These are phyloP conservation scores for Scalopus aquaticus DNA, from an alignment of 2,113 vertebrate species.

Conservation along the genomic window DNA sequence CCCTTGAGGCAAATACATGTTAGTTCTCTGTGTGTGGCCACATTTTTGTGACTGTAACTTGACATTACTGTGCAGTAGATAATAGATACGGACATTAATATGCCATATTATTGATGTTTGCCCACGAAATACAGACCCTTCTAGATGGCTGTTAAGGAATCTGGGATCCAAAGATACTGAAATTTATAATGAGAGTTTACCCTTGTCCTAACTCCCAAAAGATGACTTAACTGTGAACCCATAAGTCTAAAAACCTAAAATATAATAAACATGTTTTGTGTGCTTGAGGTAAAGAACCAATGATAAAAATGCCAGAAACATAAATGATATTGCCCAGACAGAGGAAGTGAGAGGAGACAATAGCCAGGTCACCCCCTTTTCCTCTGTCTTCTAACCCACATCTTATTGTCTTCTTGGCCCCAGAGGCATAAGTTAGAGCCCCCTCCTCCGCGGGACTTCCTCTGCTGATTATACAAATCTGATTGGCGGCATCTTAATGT, in stretches of 20 bases:
- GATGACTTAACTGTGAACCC: neutral
- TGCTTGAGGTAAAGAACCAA: neutral
- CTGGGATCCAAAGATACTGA: neutral
- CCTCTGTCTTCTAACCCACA: neutral
- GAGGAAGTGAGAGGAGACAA: neutral
- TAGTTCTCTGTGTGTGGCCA: neutral
- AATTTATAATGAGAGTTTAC: neutral
- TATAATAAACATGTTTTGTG: slow-evolving; percentile 25
- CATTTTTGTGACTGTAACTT: neutral
- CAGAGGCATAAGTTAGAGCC: neutral
- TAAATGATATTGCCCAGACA: neutral
- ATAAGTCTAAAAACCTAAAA: slow-evolving; percentile 23
- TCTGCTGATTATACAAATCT: neutral
- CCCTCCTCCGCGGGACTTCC: neutral
- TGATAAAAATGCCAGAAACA: slow-evolving; percentile 18
- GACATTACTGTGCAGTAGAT: neutral
- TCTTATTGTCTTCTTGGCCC: neutral
- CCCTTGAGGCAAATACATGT: neutral
- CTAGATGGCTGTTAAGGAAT: neutral
- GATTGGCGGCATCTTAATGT: neutral
- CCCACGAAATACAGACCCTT: neutral
- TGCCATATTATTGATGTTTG: neutral
- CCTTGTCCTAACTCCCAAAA: neutral
- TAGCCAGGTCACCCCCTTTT: neutral
- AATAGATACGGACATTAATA: neutral